Evolutionary conservation across 2,797 vertebrate species (phyloP), one percentile per base, ranked within the genome.

Genomic region (Centropyge bicolor): DNA sequence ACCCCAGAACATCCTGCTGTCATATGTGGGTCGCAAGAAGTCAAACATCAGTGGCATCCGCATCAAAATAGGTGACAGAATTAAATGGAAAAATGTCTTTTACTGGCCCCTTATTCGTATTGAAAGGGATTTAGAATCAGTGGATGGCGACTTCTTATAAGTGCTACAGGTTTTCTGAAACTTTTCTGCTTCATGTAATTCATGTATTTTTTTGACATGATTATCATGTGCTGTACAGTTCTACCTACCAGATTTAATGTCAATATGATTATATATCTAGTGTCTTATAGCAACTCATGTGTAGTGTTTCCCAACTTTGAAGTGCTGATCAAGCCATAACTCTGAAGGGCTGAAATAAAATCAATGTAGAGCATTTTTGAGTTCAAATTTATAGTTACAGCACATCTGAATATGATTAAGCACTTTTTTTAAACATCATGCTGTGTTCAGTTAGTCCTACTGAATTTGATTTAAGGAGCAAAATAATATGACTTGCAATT

Each of bases 1-100:
- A 67, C 98, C 98, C 0, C 98, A 99, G 92, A 99, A 99, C 91
- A 99, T 99, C 75, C 94, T 99, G 65, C 82, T 99, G 80, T 97
- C 97, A 1, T 98, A 99, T 0, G 87, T 90, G 36, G 97, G 91
- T 51, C 97, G 97, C 67, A 96, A 96, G 81, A 98, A 96, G 86
- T 94, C 97, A 6, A 95, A 92, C 41, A 90, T 98, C 94, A 97
- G 95, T 11, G 96, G 96, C 88, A 98, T 99, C 57, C 96, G 97
- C 76, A 95, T 99, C 94, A 99, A 99, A 95, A 99, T 99, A 89
- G 98, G 98, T 98, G 46, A 73, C 7, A 55, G 2, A 36, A 63
- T 45, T 48, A 2, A 5, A 45, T 6, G 13, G 9, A 7, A 49
- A 13, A 31, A n/a, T 4, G 31, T 63, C 9, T 12, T 49, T 60